These are phyloP conservation scores for Plutella xylostella DNA, from an alignment of 2,888 invertebrate genomes.

Conservation along the genomic window DNA sequence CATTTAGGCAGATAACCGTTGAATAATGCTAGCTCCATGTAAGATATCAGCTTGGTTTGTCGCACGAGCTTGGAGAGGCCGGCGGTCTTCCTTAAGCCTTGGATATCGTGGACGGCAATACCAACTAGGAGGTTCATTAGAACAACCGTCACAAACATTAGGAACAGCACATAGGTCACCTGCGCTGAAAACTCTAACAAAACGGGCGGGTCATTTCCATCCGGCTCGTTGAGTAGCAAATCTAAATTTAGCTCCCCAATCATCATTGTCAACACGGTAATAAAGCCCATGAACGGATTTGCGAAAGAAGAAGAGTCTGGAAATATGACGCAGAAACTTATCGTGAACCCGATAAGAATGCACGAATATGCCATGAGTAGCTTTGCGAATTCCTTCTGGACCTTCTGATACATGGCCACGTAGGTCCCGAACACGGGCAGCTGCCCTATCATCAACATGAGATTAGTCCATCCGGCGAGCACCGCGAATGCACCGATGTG, in stretches of 20 bases:
- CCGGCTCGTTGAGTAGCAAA: slow-evolving; percentile 79
- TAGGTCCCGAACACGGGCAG: slow-evolving; percentile 90
- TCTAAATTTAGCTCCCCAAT: slow-evolving; percentile 87
- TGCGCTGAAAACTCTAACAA: slow-evolving; percentile 84
- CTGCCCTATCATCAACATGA: slow-evolving; percentile 93
- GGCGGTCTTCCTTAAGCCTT: slow-evolving; percentile 86
- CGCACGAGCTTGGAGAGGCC: slow-evolving; percentile 85
- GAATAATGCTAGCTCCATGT: slow-evolving; percentile 85
- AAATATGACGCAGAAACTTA: slow-evolving; percentile 90
- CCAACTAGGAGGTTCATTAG: slow-evolving; percentile 88
- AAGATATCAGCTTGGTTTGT: slow-evolving; percentile 88
- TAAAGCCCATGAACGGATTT: slow-evolving; percentile 86
- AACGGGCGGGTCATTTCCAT: slow-evolving; percentile 81
- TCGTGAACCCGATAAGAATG: slow-evolving; percentile 86
- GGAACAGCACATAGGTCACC: slow-evolving; percentile 82
- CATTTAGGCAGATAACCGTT: slow-evolving; percentile 83
- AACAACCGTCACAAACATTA: slow-evolving; percentile 87
- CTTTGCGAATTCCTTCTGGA: slow-evolving; percentile 88
- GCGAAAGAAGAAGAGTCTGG: slow-evolving; percentile 85
- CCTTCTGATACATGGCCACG: slow-evolving; percentile 91
- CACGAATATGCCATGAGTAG: slow-evolving; percentile 88
- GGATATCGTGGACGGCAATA: slow-evolving; percentile 89
- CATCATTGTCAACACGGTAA: slow-evolving; percentile 90
- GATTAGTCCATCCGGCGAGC: slow-evolving; percentile 87
- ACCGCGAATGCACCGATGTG: slow-evolving; percentile 90